These are phyloP conservation scores for Agrochola lychnidis DNA, from an alignment of 2,888 invertebrate species.

Conservation along the genomic window DNA sequence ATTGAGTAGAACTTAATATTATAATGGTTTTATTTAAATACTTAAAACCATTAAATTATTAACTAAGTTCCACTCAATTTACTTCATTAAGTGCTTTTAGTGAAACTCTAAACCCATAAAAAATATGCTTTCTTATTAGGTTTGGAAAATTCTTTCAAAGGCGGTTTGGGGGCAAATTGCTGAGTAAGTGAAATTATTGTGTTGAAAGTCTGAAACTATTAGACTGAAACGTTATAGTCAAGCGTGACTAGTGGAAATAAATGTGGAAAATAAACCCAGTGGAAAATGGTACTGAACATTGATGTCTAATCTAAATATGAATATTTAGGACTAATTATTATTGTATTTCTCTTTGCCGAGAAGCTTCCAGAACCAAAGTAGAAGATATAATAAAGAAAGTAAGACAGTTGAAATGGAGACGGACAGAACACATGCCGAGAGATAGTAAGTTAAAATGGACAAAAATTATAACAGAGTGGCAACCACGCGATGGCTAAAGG, in stretches of 20 bases:
- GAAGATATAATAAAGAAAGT: too few relatives aligned
- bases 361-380: too few relatives aligned
- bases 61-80: constrained; percentile 41
- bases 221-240: neutral
- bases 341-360: too few relatives aligned
- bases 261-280: neutral
- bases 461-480: too few relatives aligned
- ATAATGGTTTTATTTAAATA: constrained; percentile 36
- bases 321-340: neutral
- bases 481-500: too few relatives aligned
- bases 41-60: constrained; percentile 25
- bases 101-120: constrained; percentile 21
- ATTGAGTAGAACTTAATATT: constrained; percentile 33
- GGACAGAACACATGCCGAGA: too few relatives aligned
- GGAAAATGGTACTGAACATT: neutral
- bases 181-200: constrained; percentile 39
- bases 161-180: constrained; percentile 35
- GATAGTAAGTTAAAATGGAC: too few relatives aligned
- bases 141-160: constrained; percentile 27
- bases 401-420: too few relatives aligned
- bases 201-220: constrained; percentile 23
- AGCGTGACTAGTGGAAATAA: neutral
- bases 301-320: neutral
- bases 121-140: constrained; percentile 18
- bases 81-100: constrained; percentile 37